Conservation (phyloP, 2,113 vertebrate species). For the Carassius gibelio region DNA sequence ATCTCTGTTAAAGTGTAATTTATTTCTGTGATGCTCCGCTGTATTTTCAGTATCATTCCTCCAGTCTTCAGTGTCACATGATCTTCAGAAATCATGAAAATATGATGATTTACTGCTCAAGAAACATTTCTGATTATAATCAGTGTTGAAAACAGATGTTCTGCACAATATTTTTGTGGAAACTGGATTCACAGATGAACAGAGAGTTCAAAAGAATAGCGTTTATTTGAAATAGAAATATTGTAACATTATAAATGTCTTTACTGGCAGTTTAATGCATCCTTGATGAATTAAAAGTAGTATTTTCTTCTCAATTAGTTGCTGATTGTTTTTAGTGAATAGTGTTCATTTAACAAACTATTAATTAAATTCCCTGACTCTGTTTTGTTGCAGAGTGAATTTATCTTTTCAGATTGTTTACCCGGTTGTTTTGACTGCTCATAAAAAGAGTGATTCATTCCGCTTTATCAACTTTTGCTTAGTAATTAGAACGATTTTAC, state of each 20-base stretch:
- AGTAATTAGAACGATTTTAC: background rate
- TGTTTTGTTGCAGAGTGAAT: background rate
- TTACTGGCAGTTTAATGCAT: background rate
- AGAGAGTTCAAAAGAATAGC: background rate
- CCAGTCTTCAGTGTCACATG: background rate
- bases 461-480: conserved; percentile 5
- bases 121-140: background rate
- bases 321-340: background rate
- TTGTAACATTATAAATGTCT: background rate
- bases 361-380: background rate
- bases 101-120: background rate
- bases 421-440: no score
- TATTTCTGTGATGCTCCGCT: background rate
- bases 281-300: background rate
- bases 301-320: background rate
- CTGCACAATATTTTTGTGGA: background rate
- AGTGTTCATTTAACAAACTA: no score
- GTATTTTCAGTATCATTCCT: background rate
- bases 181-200: background rate
- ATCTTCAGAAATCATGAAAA: background rate
- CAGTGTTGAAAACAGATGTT: background rate
- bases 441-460: background rate
- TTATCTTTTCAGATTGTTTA: background rate
- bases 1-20: background rate
- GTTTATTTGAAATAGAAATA: background rate